phyloP scores from a whole-genome alignment of 2,797 vertebrate species.

The Nannoperca obscura region DNA sequence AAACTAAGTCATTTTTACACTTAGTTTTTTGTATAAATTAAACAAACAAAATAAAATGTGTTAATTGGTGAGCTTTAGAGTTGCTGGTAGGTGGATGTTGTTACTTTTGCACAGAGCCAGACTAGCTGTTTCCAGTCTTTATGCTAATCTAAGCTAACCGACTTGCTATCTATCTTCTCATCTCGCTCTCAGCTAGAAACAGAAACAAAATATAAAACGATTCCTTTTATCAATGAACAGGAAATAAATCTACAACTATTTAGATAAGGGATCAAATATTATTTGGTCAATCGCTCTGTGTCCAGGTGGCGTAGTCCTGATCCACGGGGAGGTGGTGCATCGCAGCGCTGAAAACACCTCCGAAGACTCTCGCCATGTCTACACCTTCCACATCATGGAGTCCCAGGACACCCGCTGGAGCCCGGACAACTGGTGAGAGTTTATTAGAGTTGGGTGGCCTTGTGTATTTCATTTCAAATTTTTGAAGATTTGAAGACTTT shows the following conservation, averaged over 20 bases:
- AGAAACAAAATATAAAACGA: background rate
- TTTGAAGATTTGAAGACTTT: background rate
- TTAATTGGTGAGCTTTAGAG: background rate
- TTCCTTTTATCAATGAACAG: background rate
- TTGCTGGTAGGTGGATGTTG: background rate
- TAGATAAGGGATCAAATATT: background rate
- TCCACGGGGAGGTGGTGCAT: slow-evolving; percentile 95
- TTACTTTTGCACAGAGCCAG: too few species aligned
- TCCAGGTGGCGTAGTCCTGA: slow-evolving; percentile 90
- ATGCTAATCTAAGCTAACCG: slow-evolving; percentile 1
- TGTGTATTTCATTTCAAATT: background rate
- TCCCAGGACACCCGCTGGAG: slow-evolving; percentile 90
- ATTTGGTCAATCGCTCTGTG: background rate
- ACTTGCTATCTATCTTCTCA: background rate
- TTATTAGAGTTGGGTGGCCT: background rate
- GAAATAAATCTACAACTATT: background rate
- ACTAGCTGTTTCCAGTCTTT: background rate
- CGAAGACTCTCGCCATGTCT: slow-evolving; percentile 88
- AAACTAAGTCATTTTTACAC: background rate
- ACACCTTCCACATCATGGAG: slow-evolving; percentile 97
- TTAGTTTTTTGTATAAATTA: background rate
- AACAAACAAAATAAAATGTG: background rate
- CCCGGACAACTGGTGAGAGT: slow-evolving; percentile 92
- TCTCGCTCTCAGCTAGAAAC: background rate
- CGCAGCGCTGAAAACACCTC: slow-evolving; percentile 92